A percentile compares a stretch with the other conserved stretches of the same genome.
phyloP scores from a whole-genome alignment of 1,140 invertebrate species.

The Amyelois transitella region DNA sequence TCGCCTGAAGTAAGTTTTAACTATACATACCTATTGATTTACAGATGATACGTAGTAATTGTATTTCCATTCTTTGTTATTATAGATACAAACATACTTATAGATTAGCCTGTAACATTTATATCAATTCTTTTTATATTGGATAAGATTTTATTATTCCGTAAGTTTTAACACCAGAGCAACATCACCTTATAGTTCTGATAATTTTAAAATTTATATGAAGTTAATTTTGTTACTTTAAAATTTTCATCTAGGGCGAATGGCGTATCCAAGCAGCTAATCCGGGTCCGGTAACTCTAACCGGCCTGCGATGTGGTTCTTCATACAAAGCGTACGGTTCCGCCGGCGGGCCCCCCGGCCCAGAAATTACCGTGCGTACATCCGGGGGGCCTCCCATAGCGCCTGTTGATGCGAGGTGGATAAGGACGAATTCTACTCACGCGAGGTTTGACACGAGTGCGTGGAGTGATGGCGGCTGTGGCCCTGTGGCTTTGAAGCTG shows the following conservation, averaged over 20 bases:
- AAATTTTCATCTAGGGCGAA: slow-evolving; percentile 39
- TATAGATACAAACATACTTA: too few species aligned
- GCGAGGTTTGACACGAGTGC: slow-evolving; percentile 58
- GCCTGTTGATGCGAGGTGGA: slow-evolving; percentile 64
- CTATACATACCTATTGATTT: background rate
- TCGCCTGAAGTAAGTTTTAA: slow-evolving; percentile 49
- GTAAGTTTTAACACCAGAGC: too few species aligned
- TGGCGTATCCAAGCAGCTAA: slow-evolving; percentile 56
- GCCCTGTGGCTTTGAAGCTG: slow-evolving; percentile 58
- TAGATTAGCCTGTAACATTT: too few species aligned
- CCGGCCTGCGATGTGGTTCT: slow-evolving; percentile 57
- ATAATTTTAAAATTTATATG: too few species aligned
- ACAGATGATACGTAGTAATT: background rate
- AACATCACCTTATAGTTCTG: too few species aligned
- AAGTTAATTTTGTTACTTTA: too few species aligned
- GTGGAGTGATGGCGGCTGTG: slow-evolving; percentile 68
- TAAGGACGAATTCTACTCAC: slow-evolving; percentile 61
- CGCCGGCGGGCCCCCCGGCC: slow-evolving; percentile 56
- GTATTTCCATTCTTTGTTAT: background rate
- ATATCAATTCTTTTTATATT: too few species aligned
- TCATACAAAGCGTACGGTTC: slow-evolving; percentile 59
- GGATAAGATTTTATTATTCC: too few species aligned
- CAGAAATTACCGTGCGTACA: slow-evolving; percentile 57
- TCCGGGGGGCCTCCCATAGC: slow-evolving; percentile 58
- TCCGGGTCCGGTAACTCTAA: slow-evolving; percentile 48